phyloP scores from a whole-genome alignment of 1,140 invertebrate genomes.

The Caenorhabditis remanei region DNA sequence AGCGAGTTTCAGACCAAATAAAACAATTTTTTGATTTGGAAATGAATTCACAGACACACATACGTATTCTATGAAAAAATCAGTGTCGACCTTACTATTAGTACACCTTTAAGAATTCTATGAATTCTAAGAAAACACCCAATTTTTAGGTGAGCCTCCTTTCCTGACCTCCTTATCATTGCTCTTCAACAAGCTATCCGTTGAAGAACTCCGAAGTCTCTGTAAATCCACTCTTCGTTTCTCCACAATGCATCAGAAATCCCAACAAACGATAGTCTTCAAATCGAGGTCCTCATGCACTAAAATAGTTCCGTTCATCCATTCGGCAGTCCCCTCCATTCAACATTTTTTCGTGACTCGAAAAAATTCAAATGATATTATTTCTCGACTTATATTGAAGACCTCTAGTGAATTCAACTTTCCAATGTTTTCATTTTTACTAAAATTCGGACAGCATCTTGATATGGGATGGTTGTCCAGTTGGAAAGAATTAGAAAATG shows the following conservation, averaged over 20 bases:
- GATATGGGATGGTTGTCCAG: not conserved
- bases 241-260: slow-evolving; percentile 20
- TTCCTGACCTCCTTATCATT: not conserved
- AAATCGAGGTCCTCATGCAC: not conserved
- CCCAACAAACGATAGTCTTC: slow-evolving; percentile 1
- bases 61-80: too few relatives aligned
- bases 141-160: slow-evolving; percentile 33
- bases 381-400: not conserved
- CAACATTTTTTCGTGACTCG: slow-evolving; percentile 36
- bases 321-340: not conserved
- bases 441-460: not conserved
- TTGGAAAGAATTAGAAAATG: slow-evolving; percentile 4
- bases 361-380: not conserved
- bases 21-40: too few relatives aligned
- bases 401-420: not conserved
- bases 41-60: too few relatives aligned
- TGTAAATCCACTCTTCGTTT: slow-evolving; percentile 3
- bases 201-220: slow-evolving; percentile 12
- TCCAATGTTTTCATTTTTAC: slow-evolving; percentile 10
- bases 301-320: slow-evolving; percentile 14
- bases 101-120: not conserved
- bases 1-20: too few relatives aligned
- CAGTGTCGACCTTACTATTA: too few relatives aligned
- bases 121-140: not conserved
- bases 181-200: slow-evolving; percentile 9